Evolutionary conservation across 2,797 vertebrate species (phyloP).

Genomic region (Muraenolepis orangiensis): DNA sequence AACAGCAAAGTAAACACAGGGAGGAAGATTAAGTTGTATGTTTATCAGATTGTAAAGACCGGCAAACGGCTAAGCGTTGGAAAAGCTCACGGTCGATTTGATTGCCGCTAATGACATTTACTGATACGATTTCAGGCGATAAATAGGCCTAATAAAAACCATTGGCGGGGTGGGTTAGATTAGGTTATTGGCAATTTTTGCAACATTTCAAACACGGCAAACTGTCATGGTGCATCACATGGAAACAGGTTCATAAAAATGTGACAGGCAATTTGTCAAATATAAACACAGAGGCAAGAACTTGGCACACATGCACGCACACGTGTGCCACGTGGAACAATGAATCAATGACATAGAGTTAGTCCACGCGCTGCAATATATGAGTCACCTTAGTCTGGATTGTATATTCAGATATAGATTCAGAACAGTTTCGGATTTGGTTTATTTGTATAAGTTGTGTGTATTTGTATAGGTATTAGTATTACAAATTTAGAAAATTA

Average conservation of each 20-base stretch:
- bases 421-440: too few relatives aligned
- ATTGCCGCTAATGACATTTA: background rate
- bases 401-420: too few relatives aligned
- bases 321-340: too few relatives aligned
- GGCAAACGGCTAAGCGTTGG: background rate
- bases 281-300: too few relatives aligned
- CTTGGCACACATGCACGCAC: too few relatives aligned
- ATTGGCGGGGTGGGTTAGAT: background rate
- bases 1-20: background rate
- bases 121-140: background rate
- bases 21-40: slow-evolving; percentile 28
- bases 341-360: too few relatives aligned
- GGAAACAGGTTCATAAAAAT: background rate
- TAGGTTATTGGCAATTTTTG: background rate
- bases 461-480: too few relatives aligned
- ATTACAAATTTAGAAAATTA: too few relatives aligned
- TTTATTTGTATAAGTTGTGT: too few relatives aligned
- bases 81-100: background rate
- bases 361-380: too few relatives aligned
- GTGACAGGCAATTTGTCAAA: too few relatives aligned
- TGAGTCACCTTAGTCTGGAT: too few relatives aligned
- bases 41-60: background rate
- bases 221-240: background rate
- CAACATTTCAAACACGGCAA: background rate
- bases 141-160: background rate